These are phyloP conservation scores for Protobothrops mucrosquamatus DNA, from an alignment of 2,113 vertebrate genomes.

Conservation along the genomic window DNA sequence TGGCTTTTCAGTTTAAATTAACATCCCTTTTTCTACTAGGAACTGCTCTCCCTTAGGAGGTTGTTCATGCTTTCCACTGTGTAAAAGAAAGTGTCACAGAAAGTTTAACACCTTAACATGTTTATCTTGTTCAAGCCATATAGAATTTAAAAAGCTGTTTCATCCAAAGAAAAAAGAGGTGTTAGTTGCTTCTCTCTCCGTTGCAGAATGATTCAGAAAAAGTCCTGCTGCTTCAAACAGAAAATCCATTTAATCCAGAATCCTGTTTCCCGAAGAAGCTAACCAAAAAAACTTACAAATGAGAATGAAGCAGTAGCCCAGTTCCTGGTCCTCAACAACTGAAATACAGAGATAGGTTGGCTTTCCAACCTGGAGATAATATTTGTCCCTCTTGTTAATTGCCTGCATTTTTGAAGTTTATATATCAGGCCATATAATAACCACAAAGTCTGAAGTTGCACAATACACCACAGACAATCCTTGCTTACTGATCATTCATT, in stretches of 20 bases:
- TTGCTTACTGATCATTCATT: not conserved
- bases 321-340: not conserved
- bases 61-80: not conserved
- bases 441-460: not conserved
- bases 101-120: not conserved
- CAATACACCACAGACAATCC: not conserved
- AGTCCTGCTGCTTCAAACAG: not conserved
- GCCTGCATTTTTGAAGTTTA: not conserved
- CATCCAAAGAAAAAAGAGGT: not conserved
- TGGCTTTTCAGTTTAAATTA: constrained; percentile 9
- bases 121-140: not conserved
- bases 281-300: not conserved
- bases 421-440: not conserved
- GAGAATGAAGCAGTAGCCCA: not conserved
- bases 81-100: not conserved
- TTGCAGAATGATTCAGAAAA: not conserved
- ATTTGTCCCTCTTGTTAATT: not conserved
- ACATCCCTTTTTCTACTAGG: not conserved
- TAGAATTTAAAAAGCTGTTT: not conserved
- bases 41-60: not conserved
- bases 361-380: not conserved
- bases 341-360: not conserved
- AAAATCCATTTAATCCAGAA: not conserved
- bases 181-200: not conserved
- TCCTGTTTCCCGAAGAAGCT: not conserved